Evolutionary conservation across 2,888 invertebrate species (phyloP), one percentile per base, ranked within the genome.

Genomic region (Alitta virens): DNA sequence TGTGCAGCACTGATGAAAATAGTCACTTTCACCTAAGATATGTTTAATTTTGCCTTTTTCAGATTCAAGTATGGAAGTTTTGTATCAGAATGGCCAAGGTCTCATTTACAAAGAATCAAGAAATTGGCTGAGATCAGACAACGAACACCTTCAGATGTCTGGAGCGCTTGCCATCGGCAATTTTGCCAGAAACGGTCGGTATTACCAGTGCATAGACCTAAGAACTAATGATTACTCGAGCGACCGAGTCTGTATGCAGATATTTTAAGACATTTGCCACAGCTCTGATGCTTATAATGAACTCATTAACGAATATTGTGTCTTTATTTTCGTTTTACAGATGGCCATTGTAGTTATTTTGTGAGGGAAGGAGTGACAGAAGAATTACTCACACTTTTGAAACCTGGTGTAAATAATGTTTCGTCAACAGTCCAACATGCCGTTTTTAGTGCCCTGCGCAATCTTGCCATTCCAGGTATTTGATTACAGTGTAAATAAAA

Each of bases 111-210:
- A 82, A 72, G 89, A 86, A 78, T 87, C 90, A 84, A 86, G 91
- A 56, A 85, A 86, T 38, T 94, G 94, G 94, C 83, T 94, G 68
- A 69, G 75, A n/a, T 74, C 77, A 57, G 87, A 88, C 0, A 82
- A 85, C 24, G 86, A 88, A 66, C 90, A 91, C 78, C 84, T 94
- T 24, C 85, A 91, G 74, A 88, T 89, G n/a, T 90, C 92, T 0
- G 92, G 91, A 0, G 89, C 92, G 2, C 84, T 94, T 67, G 92
- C 92, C 0, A 86, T 94, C 69, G 94, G 92, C 1, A 94, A 94
- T 84, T 94, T 94, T 82, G 94, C 94, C 0, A 85, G 94, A 50
- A 90, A 90, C 69, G 85, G 85, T 85, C n/a, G n/a, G n/a, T n/a
- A n/a, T n/a, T n/a, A n/a, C n/a, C n/a, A n/a, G n/a, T n/a, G n/a